phyloP scores from a whole-genome alignment of 1,140 invertebrate species.

The Nephotettix cincticeps region DNA sequence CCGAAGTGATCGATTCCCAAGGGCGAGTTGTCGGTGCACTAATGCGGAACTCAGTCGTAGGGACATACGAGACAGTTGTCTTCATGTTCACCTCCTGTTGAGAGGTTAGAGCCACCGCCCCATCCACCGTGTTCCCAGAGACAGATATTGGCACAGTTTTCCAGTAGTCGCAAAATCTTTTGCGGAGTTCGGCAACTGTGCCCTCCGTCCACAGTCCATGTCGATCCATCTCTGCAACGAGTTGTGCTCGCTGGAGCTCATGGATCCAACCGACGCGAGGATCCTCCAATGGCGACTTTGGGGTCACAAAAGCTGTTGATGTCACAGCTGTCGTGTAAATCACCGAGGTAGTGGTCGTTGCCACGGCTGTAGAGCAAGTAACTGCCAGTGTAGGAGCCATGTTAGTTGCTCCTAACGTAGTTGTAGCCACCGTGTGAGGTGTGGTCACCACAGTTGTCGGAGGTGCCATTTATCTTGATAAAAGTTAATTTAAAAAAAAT shows the following conservation, averaged over 20 bases:
- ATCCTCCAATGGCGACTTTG: not conserved
- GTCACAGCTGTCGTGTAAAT: not conserved
- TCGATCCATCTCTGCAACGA: not conserved
- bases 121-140: not conserved
- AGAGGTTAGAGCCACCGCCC: not conserved
- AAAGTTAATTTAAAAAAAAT: no score
- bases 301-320: not conserved
- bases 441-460: no score
- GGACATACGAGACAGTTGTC: no score
- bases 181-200: not conserved
- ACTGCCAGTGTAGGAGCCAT: no score
- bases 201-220: not conserved
- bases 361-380: not conserved
- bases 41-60: no score
- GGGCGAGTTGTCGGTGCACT: no score
- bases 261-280: not conserved
- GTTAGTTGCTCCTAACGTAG: no score
- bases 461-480: no score
- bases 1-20: no score
- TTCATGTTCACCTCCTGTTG: not conserved
- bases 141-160: not conserved
- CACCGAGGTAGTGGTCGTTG: not conserved
- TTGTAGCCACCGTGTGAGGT: no score
- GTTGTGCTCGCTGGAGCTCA: not conserved
- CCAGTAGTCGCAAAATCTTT: not conserved